Base-by-base conservation (phyloP, 2,113 vertebrate species). In the Phalacrocorax pelagicus region DNA sequence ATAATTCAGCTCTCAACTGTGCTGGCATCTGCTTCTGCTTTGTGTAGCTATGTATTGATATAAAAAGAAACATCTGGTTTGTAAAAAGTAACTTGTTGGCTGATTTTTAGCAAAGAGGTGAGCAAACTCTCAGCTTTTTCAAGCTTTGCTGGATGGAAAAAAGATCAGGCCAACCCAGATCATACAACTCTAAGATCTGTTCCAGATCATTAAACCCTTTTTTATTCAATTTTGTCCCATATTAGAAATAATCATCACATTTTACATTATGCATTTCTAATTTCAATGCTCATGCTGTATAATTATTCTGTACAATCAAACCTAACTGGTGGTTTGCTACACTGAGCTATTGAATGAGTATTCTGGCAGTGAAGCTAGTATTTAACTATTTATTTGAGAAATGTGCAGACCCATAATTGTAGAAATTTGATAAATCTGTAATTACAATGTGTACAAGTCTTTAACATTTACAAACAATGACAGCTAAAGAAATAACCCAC, bases 241-340 rank as follows among this genome's bases (percentile, higher is more conserved):
- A 54, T 82, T 95, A 90, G 86, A 97, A 97, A 96, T 93, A 94
- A 94, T 94, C 6, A 90, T 95, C 49, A 69, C 34, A 67, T 92
- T 95, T 97, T 94, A 82, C 32, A 89, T 88, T 70, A 78, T 63
- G 23, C 30, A 54, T 93, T 81, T 96, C 71, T 96, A 92, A 97
- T 97, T 97, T 96, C 75, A 96, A 32, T 79, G 74, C 66, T 94
- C 51, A 80, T 87, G 88, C 21, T 79, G 90, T 91, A 23, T 85
- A 96, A 97, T 98, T 94, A 93, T 96, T 97, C 54, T 89, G 38
- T 73, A 73, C 86, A 95, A 95, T 93, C 88, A 95, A 94, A 92
- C 38, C n/a, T 96, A 94, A 96, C 70, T 86, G 26, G 10, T 79
- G 54, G 13, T 62, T 96, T 94, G 52, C 66, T 96, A 58, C 36